Percentiles rank a stretch among this genome's conserved stretches.
phyloP scores from a whole-genome alignment of 1,140 invertebrate genomes.

The Atta cephalotes region DNA sequence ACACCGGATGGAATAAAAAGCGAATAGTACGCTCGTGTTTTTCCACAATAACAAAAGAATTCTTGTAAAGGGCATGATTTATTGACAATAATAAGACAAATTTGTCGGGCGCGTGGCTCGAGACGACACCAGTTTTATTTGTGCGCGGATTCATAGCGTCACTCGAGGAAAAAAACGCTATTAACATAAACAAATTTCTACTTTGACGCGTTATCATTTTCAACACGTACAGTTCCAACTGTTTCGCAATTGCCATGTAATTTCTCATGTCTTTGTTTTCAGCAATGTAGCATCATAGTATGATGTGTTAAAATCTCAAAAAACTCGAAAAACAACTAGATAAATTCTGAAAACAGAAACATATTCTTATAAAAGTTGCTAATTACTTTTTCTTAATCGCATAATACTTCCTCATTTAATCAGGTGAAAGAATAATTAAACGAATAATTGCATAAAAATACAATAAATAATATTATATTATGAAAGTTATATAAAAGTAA shows the following conservation, averaged over 20 bases:
- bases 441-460: not conserved
- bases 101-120: constrained; percentile 32
- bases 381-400: not conserved
- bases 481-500: not conserved
- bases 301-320: not conserved
- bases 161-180: constrained; percentile 34
- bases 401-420: not conserved
- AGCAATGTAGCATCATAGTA: not conserved
- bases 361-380: not conserved
- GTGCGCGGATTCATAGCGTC: constrained; percentile 20
- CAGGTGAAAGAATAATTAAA: not conserved
- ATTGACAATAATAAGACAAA: constrained; percentile 31
- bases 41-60: constrained; percentile 46
- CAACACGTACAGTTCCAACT: not conserved
- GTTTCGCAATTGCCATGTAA: constrained; percentile 32
- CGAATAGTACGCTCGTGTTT: constrained; percentile 8
- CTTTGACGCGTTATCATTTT: not conserved
- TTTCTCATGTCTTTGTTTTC: not conserved
- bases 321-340: not conserved
- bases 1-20: constrained; percentile 11
- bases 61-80: constrained; percentile 30
- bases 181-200: constrained; percentile 38
- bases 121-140: constrained; percentile 30
- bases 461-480: not conserved
- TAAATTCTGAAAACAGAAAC: not conserved